These are phyloP conservation scores for Papilio polytes DNA, from an alignment of 1,140 invertebrate species.

Conservation along the genomic window DNA sequence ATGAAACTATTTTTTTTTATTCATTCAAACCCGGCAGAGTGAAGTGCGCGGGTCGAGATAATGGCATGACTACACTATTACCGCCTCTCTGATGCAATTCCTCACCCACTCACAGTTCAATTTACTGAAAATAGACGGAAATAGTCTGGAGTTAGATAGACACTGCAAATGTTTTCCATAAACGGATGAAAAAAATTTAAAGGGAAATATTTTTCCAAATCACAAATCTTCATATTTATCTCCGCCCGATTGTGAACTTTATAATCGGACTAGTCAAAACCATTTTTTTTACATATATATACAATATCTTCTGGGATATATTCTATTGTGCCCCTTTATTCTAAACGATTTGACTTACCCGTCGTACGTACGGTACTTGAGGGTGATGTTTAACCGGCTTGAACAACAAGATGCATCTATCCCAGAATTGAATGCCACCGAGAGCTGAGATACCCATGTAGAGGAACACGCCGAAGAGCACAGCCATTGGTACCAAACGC, in stretches of 20 bases:
- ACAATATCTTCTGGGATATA: no score
- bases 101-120: background rate
- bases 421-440: conserved; percentile 96
- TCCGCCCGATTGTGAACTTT: background rate
- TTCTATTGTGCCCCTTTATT: no score
- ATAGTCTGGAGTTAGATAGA: background rate
- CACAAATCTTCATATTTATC: background rate
- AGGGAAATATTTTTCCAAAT: background rate
- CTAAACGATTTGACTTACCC: conserved; percentile 75
- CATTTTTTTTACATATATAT: no score
- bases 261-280: no score
- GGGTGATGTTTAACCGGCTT: conserved; percentile 98
- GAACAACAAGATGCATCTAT: conserved; percentile 92
- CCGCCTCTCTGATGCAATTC: background rate
- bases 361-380: conserved; percentile 90
- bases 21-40: conserved; percentile 40
- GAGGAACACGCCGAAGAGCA: conserved; percentile 97
- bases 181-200: background rate
- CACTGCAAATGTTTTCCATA: background rate
- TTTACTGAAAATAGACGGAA: conserved; percentile 17
- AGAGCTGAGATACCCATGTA: conserved; percentile 98
- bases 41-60: background rate
- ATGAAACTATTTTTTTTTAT: background rate
- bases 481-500: conserved; percentile 94
- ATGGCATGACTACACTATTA: conserved; percentile 1